Base-by-base conservation (phyloP, 2,797 vertebrate genomes). In the Emydoidea blandingii region DNA sequence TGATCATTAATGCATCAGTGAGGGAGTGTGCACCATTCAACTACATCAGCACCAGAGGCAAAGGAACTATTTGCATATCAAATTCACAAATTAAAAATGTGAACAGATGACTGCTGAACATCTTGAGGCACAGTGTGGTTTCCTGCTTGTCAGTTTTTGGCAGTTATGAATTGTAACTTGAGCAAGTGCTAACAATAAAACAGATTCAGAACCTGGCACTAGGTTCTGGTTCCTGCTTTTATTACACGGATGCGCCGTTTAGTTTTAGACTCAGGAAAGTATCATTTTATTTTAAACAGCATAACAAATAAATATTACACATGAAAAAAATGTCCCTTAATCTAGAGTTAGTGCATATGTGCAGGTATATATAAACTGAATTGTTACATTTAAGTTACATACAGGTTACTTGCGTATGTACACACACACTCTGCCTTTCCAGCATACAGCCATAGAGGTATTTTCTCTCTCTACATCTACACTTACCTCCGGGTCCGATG, bases 161-260 rank as follows among this genome's bases (percentile, higher is more conserved):
- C 94, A 95, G 86, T 84, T 94, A 89, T 47, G 81, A 97, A 87
- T 41, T 94, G 81, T 91, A 91, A 96, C 92, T 93, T 91, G 41
- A 94, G 89, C 91, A 96, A 82, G 49, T 80, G 96, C 87, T 97
- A 92, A 97, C 96, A 97, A 94, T 96, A 97, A 95, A 94, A 87
- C 49, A 87, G 86, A 96, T 81, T 90, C 95, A 88, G 83, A 91
- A 93, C 78, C 82, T 92, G 91, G 78, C 47, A 96, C 82, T 81
- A 91, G 72, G 81, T 81, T 78, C 18, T 57, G 12, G 21, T 19
- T 65, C 41, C 85, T 84, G 41, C 12, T 65, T 41, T 85, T 90
- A 88, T 94, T 31, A 72, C 79, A 76, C n/a, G 91, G 87, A 83
- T 90, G 25, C 29, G 94, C 79, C 53, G 27, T 47, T 89, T 1